Percentiles rank a stretch among this genome's conserved stretches.
Evolutionary conservation across 2,113 vertebrate species (phyloP).

Genomic region (Scolopax mira): DNA sequence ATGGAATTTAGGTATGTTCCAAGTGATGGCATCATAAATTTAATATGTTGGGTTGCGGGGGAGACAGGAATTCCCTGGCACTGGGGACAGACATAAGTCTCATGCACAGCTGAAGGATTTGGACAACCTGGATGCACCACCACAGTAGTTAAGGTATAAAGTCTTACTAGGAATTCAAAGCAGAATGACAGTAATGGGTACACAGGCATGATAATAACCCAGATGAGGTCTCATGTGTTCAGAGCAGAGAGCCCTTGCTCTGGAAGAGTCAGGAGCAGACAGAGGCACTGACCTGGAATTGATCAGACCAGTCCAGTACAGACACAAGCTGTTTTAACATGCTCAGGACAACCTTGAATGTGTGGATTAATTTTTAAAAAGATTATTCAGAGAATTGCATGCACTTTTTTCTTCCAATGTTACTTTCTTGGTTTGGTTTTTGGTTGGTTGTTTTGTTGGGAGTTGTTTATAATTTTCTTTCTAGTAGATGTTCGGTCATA

Average conservation of each 20-base stretch:
- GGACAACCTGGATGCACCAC: neutral
- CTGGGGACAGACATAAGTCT: fast-evolving
- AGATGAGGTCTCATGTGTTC: neutral
- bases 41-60: neutral
- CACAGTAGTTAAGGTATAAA: neutral
- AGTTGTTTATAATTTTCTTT: neutral
- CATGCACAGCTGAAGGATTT: neutral
- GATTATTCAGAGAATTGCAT: neutral
- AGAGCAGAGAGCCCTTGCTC: neutral
- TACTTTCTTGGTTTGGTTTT: neutral
- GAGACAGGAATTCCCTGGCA: neutral
- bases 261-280: neutral
- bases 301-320: neutral
- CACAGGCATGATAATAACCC: neutral
- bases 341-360: neutral
- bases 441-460: fast-evolving
- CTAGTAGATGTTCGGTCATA: neutral
- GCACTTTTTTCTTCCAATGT: fast-evolving
- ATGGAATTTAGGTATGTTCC: neutral
- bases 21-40: neutral
- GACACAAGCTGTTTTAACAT: neutral
- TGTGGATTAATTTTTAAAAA: neutral
- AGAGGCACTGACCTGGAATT: neutral
- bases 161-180: neutral
- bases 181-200: neutral